Percentiles rank a stretch among this genome's conserved stretches.
Evolutionary conservation across 2,797 vertebrate genomes (phyloP).

Genomic region (Poeciliopsis turneri): DNA sequence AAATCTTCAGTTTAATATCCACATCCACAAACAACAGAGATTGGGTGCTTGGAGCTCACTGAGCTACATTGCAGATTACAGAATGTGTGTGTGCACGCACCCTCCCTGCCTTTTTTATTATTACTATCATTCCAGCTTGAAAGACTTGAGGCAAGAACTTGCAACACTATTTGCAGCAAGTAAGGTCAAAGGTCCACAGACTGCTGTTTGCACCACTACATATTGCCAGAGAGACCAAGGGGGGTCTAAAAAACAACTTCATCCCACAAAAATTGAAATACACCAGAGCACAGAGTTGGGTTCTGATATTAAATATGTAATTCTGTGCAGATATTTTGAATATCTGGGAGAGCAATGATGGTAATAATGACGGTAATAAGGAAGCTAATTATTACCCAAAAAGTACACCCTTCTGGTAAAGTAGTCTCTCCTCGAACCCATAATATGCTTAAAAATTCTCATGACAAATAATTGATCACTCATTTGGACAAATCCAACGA

Average conservation of each 20-base stretch:
- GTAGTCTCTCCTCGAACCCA: slow-evolving; percentile 18
- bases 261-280: slow-evolving; percentile 12
- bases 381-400: not conserved
- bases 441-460: slow-evolving; percentile 29
- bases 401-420: slow-evolving; percentile 37
- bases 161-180: slow-evolving; percentile 32
- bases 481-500: slow-evolving; percentile 53
- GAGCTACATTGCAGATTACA: slow-evolving; percentile 14
- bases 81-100: not conserved
- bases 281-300: slow-evolving; percentile 13
- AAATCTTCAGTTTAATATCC: slow-evolving; percentile 5
- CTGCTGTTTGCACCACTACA: slow-evolving; percentile 24
- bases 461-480: slow-evolving; percentile 44
- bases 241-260: slow-evolving; percentile 19
- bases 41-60: slow-evolving; percentile 4
- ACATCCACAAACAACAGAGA: slow-evolving; percentile 5
- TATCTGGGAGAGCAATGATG: not conserved
- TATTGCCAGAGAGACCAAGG: slow-evolving; percentile 32
- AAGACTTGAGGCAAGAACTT: slow-evolving; percentile 46
- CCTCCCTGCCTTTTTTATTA: slow-evolving; percentile 17
- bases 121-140: slow-evolving; percentile 18
- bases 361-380: not conserved
- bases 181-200: slow-evolving; percentile 44
- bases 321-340: slow-evolving; percentile 3
- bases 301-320: slow-evolving; percentile 24